Evolutionary conservation across 2,797 vertebrate genomes (phyloP).

Genomic region (Tenualosa thibaudeaui): DNA sequence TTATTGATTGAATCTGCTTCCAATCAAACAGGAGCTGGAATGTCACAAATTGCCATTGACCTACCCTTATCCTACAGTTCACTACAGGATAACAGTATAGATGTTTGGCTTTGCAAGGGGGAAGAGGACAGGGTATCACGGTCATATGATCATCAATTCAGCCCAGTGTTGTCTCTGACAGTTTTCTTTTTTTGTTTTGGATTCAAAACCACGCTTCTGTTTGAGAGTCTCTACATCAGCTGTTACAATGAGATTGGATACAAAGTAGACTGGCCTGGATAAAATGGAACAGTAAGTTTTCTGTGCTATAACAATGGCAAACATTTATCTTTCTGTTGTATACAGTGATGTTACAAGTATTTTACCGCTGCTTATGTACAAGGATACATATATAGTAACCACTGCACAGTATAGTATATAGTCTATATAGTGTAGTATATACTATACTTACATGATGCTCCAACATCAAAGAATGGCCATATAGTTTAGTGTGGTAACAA

Average conservation of each 20-base stretch:
- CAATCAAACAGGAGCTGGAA: conserved; percentile 7
- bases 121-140: background rate
- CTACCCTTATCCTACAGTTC: background rate
- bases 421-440: too few relatives aligned
- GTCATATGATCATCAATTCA: background rate
- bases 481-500: background rate
- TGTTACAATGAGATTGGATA: background rate
- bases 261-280: background rate
- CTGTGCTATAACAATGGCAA: background rate
- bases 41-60: conserved; percentile 22
- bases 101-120: background rate
- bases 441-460: background rate
- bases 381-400: too few relatives aligned
- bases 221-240: background rate
- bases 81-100: background rate
- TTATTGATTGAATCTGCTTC: conserved; percentile 38
- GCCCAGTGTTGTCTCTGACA: background rate
- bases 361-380: too few relatives aligned
- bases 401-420: too few relatives aligned
- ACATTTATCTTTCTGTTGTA: background rate
- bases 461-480: background rate
- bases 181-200: too few relatives aligned
- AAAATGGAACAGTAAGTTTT: background rate
- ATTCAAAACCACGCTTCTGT: background rate
- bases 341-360: background rate